These are phyloP conservation scores for Lepilemur ruficaudatus DNA, from an alignment of 2,797 vertebrate species.

Conservation along the genomic window DNA sequence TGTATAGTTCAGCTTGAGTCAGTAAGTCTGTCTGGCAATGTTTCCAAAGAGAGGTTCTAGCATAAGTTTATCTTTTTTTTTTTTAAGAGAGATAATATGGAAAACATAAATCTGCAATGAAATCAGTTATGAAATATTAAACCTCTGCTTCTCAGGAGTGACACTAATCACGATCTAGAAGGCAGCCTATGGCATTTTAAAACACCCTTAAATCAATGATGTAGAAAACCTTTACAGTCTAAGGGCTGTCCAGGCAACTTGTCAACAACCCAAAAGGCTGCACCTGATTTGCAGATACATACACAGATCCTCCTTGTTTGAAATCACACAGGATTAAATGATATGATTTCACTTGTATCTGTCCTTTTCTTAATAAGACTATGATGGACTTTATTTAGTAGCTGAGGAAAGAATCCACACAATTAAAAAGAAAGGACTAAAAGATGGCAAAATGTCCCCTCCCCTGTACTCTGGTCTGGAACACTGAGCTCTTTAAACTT, in stretches of 20 bases:
- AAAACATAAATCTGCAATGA: constrained; percentile 69
- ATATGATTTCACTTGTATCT: background rate
- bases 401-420: background rate
- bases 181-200: background rate
- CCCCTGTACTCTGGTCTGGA: background rate
- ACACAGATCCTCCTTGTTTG: background rate
- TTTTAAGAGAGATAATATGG: constrained; percentile 29
- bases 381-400: background rate
- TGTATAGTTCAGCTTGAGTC: background rate
- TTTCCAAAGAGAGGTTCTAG: constrained; percentile 33
- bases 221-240: background rate
- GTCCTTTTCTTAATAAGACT: background rate
- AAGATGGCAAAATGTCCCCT: background rate
- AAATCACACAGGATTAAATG: background rate
- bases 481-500: background rate
- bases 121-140: constrained; percentile 68
- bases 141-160: constrained; percentile 39
- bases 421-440: background rate
- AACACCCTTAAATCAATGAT: constrained; percentile 29
- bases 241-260: background rate
- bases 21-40: constrained; percentile 18
- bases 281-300: background rate
- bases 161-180: constrained; percentile 41
- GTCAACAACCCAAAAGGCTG: background rate
- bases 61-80: background rate